Evolutionary conservation across 2,113 vertebrate species (phyloP), one percentile per base, ranked within the genome.

Genomic region (Spheniscus mendiculus): DNA sequence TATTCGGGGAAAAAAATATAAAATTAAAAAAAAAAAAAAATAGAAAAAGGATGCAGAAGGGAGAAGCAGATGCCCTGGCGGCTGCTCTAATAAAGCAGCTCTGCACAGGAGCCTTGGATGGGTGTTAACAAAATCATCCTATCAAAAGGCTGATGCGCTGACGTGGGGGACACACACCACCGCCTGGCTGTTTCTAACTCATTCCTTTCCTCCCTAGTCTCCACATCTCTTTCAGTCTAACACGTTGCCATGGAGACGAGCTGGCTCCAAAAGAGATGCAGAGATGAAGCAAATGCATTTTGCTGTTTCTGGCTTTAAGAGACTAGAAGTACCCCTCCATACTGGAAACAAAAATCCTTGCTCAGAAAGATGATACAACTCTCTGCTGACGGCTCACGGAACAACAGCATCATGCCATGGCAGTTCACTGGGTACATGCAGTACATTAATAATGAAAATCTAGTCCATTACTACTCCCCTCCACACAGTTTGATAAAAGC

Each of bases 211-310:
- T 96, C 97, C 90, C 96, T 4, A 47, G 83, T 96, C 84, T 38
- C 95, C 55, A 83, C 97, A 98, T 98, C 98, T 97, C 98, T 98
- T 97, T 98, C 98, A 97, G 98, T 92, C 98, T 97, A 96, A 92
- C 93, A 15, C 81, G 99, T 99, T 99, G 98, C 98, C 98, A 99
- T 99, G 98, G 99, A 96, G 98, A 99, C 96, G 4, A 95, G 97
- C 98, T 96, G 72, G 98, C 97, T 98, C 94, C 69, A 89, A 87
- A 97, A 95, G 92, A 77, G 77, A 98, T 98, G 97, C 97, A 59
- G 96, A 91, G 95, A 98, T 74, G 96, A 93, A 97, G 96, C 96
- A 94, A 97, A 98, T 38, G 93, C 95, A 94, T 97, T 96, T 94
- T 85, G 90, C 87, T 62, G 42, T 81, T 97, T 93, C 71, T 93